These are phyloP conservation scores for Spheniscus humboldti DNA, from an alignment of 2,797 vertebrate species.

Conservation along the genomic window DNA sequence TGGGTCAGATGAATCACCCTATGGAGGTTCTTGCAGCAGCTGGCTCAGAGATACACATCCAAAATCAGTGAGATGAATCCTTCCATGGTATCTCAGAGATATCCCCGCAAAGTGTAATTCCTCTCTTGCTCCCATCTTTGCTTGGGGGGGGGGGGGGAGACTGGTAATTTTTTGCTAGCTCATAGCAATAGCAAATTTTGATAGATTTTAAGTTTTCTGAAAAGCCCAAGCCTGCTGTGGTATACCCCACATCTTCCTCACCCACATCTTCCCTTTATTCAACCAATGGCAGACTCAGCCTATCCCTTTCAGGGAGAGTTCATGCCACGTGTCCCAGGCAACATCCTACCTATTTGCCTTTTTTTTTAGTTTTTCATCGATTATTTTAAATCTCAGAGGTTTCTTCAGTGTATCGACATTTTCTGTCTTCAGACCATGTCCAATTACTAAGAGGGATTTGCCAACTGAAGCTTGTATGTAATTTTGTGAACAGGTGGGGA, in stretches of 20 bases:
- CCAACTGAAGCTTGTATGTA: not conserved
- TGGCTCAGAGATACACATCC: not conserved
- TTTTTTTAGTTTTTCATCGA: not conserved
- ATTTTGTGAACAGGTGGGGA: not conserved
- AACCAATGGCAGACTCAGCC: not conserved
- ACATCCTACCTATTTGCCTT: not conserved
- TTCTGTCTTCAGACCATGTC: not conserved
- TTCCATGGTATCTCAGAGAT: not conserved
- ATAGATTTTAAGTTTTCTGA: not conserved
- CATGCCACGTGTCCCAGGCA: not conserved
- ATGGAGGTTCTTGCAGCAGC: not conserved
- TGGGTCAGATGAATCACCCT: not conserved
- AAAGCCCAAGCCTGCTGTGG: not conserved
- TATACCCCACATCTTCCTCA: not conserved
- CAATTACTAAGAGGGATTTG: not conserved
- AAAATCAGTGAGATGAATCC: not conserved
- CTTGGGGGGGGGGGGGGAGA: not conserved
- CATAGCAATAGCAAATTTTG: not conserved
- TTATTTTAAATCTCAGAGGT: not conserved
- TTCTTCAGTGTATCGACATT: not conserved
- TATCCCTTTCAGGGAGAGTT: not conserved
- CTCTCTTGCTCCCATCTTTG: not conserved
- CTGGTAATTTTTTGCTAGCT: not conserved
- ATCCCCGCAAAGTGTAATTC: accelerated
- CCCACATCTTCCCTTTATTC: not conserved